phyloP scores from a whole-genome alignment of 2,888 invertebrate genomes.

The Fissipunctia ypsillon region DNA sequence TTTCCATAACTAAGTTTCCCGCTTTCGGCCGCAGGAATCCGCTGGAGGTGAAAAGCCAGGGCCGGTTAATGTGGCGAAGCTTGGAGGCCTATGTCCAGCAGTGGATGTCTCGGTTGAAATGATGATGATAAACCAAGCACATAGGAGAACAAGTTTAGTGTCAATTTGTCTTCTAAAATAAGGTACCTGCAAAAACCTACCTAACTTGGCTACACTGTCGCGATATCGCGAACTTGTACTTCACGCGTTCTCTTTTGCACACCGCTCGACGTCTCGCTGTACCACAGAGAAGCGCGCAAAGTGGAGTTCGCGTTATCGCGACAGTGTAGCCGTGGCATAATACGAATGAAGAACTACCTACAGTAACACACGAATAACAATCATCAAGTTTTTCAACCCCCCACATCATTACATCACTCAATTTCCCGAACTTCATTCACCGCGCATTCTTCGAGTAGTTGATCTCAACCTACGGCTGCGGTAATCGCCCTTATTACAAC shows the following conservation, averaged over 20 bases:
- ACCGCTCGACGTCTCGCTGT: too few species aligned
- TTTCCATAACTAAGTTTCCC: neutral
- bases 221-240: too few species aligned
- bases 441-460: slow-evolving; percentile 8
- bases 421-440: neutral
- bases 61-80: neutral
- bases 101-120: neutral
- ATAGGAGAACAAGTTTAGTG: neutral
- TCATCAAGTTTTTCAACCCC: neutral
- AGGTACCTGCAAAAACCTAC: neutral
- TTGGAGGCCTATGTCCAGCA: neutral
- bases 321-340: too few species aligned
- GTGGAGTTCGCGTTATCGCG: too few species aligned
- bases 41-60: neutral
- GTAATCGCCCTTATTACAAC: slow-evolving; percentile 20
- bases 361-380: neutral
- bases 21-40: neutral
- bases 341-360: neutral
- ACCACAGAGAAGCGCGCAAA: too few species aligned
- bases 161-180: neutral
- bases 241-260: too few species aligned
- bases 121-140: neutral
- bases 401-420: neutral
- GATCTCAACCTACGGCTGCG: neutral
- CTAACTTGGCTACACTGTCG: too few species aligned